Percentiles rank a stretch among this genome's conserved stretches.
Conservation (phyloP, 2,888 invertebrate species). For the Phasia obesa region DNA sequence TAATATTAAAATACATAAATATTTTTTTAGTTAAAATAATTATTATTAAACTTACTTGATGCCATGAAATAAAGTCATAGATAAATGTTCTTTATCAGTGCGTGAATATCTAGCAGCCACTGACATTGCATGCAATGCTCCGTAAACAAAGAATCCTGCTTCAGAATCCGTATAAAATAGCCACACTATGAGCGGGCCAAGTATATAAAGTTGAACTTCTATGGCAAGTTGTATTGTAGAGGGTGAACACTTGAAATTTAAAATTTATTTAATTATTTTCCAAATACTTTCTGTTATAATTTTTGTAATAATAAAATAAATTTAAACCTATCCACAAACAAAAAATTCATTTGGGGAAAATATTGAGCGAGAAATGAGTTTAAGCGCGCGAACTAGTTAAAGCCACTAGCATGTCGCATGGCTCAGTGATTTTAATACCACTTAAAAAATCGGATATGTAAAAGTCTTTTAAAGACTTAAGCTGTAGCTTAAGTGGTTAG, state of each 20-base stretch:
- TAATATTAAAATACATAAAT: neutral
- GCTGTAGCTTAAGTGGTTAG: no score
- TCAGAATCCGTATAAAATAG: conserved; percentile 84
- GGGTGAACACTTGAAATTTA: conserved; percentile 86
- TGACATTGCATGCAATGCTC: conserved; percentile 84
- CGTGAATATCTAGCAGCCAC: conserved; percentile 86
- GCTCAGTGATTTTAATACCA: no score
- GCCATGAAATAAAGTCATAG: conserved; percentile 87
- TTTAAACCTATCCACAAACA: no score
- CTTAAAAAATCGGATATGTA: no score
- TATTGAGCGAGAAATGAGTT: no score
- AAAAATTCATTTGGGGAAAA: no score
- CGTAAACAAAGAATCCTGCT: conserved; percentile 84
- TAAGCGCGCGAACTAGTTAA: no score
- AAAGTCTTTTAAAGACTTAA: no score
- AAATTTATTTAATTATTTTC: neutral
- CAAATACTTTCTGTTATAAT: no score
- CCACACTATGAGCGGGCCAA: conserved; percentile 87
- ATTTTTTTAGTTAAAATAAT: neutral
- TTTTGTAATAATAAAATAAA: no score
- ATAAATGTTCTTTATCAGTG: conserved; percentile 85
- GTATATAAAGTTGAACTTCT: conserved; percentile 88
- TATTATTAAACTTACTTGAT: conserved; percentile 84
- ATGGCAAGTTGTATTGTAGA: conserved; percentile 89
- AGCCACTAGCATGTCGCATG: no score